Evolutionary conservation across 2,113 vertebrate species (phyloP), one percentile per base, ranked within the genome.

Genomic region (Sula dactylatra): DNA sequence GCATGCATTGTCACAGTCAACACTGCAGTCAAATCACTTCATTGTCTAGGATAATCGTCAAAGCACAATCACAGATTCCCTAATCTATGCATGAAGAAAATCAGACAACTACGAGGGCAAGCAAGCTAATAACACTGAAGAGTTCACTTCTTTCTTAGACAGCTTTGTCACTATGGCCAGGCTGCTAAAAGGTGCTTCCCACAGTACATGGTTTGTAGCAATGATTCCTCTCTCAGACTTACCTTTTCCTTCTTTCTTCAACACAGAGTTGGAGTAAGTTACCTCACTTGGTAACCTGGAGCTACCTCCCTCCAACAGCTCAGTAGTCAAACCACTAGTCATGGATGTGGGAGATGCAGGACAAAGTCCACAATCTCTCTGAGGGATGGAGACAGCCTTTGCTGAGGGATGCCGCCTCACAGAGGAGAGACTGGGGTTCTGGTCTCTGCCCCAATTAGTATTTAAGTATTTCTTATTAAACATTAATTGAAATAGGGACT

Each of bases 381-480:
- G 22, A 82, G 40, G 52, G 49, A 40, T 19, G 22, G 26, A 65
- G 27, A 40, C 15, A 85, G 29, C 32, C n/a, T 84, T 62, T 84
- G 22, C 64, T 49, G 29, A 66, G 55, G 50, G 34, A 32, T 70
- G 22, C 18, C 69, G 76, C 56, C 85, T 82, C 82, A 36, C 14
- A 58, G 27, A 88, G 14, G 44, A 82, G 21, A 77, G 13, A 20
- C 42, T 42, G 19, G 45, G 69, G 32, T 74, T 65, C 69, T 78
- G 44, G 42, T 78, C 65, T 74, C 65, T 87, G 81, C 36, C 62
- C n/a, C 77, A 89, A 82, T 89, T 89, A 89, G 91, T 81, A 77
- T 66, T 78, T n/a, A 83, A 95, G 69, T 67, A 91, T 82, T 94
- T 81, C 47, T 95, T 94, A 89, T 36, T 55, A 86, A 87, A 59